Conservation (phyloP, 2,797 vertebrate genomes). For the Tadarida brasiliensis region DNA sequence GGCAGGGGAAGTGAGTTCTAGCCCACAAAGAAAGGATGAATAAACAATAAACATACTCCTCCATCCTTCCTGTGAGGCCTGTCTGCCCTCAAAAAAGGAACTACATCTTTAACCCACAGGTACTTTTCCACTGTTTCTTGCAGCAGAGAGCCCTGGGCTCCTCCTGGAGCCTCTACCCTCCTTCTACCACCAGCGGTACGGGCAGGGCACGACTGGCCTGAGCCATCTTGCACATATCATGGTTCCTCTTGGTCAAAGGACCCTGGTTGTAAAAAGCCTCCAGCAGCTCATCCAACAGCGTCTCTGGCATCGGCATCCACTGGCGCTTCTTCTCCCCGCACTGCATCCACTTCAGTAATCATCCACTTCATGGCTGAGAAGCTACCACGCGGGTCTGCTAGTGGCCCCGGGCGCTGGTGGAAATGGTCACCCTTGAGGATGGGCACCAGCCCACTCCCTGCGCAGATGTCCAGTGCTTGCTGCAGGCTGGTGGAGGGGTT, state of each 20-base stretch:
- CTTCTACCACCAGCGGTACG: slow-evolving; percentile 96
- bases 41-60: background rate
- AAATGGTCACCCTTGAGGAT: slow-evolving; percentile 92
- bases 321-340: slow-evolving; percentile 93
- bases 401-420: slow-evolving; percentile 96
- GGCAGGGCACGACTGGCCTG: slow-evolving; percentile 95
- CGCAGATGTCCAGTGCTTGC: slow-evolving; percentile 94
- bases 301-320: slow-evolving; percentile 92
- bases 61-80: background rate
- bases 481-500: slow-evolving; percentile 95
- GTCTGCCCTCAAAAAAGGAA: background rate
- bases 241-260: slow-evolving; percentile 94
- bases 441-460: slow-evolving; percentile 93
- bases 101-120: background rate
- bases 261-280: slow-evolving; percentile 92
- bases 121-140: fast-evolving
- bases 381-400: slow-evolving; percentile 90
- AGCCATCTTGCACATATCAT: slow-evolving; percentile 95
- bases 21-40: background rate
- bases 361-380: slow-evolving; percentile 98
- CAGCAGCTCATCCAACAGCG: slow-evolving; percentile 94
- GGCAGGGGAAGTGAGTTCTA: background rate
- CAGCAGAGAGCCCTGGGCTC: background rate
- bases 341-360: slow-evolving; percentile 88
- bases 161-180: fast-evolving